Evolutionary conservation across 2,888 invertebrate genomes (phyloP).

Genomic region (Coecobrya sp.): DNA sequence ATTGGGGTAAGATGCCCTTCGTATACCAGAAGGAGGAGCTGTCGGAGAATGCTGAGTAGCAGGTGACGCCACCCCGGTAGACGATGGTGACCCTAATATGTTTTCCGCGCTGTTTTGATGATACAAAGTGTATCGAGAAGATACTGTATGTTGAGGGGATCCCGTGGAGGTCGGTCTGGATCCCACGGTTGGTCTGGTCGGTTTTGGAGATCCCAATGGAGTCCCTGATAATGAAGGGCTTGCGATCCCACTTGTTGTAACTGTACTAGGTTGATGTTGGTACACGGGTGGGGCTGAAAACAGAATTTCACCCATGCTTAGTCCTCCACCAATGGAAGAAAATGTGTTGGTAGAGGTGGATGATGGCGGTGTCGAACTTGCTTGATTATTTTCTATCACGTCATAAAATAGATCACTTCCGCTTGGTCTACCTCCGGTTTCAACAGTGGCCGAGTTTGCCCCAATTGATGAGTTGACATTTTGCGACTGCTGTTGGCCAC

Average conservation of each 20-base stretch:
- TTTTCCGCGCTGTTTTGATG: conserved; percentile 81
- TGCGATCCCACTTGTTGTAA: conserved; percentile 3
- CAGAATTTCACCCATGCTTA: conserved; percentile 85
- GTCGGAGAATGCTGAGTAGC: conserved; percentile 27
- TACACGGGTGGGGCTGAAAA: conserved; percentile 84
- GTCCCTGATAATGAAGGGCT: conserved; percentile 19
- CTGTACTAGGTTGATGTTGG: conserved; percentile 47
- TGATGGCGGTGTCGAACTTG: conserved; percentile 41
- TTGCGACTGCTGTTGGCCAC: conserved; percentile 48
- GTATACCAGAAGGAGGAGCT: conserved; percentile 39
- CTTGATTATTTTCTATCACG: background rate
- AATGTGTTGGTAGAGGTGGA: conserved; percentile 36
- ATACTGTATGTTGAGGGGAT: conserved; percentile 73
- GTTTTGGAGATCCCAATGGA: conserved; percentile 8
- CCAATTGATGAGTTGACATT: background rate
- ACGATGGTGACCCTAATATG: conserved; percentile 2
- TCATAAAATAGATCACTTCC: conserved; percentile 9
- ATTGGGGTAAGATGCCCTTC: conserved; percentile 73
- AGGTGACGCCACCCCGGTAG: background rate
- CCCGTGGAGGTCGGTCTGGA: conserved; percentile 8
- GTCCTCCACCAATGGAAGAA: conserved; percentile 68
- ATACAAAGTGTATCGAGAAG: conserved; percentile 87
- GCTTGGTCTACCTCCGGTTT: background rate
- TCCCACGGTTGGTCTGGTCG: background rate
- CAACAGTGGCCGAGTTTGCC: background rate